Evolutionary conservation across 2,113 vertebrate species (phyloP), one percentile per base, ranked within the genome.

Genomic region (Phasianus colchicus): DNA sequence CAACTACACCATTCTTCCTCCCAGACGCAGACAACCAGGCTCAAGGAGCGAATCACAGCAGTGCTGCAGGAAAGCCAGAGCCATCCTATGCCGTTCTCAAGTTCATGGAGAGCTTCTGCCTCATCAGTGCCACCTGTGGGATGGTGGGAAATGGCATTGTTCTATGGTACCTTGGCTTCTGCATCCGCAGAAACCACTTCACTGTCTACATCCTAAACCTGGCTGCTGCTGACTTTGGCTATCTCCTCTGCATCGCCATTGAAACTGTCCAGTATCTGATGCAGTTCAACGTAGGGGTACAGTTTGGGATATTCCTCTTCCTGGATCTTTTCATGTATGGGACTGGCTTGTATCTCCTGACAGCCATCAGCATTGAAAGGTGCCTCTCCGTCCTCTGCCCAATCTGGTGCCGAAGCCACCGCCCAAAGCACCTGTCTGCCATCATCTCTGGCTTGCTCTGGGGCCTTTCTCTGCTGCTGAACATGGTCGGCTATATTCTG

Each of bases 201-300:
- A 97, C 96, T 0, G 32, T 97, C 83, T 98, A 98, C 90, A 97
- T 98, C 92, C 92, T 98, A 50, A 98, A 98, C 94, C 89, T 98
- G 96, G 97, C 98, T 0, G 78, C 94, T 2, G 97, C 98, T 0
- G 98, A 98, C 66, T 91, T 94, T 0, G 86, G 86, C 3, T 98
- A 96, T 36, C 97, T 98, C 61, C 91, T 95, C 57, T 98, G 96
- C 96, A 97, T 97, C 11, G 95, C 97, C 5, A 43, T 97, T 14
- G 96, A 96, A 90, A 96, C 95, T 0, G 40, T 96, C 11, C 93
- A 96, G 92, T 96, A 96, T 81, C 86, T 96, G 73, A 96, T 96
- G 96, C 92, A 96, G 88, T 96, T 96, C 93, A 96, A 96, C 0
- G 96, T 96, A 3, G 96, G 96, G 2, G 93, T 96, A 57, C 93